Evolutionary conservation across 2,113 vertebrate genomes (phyloP).

Genomic region (Plecturocebus donacophilus): DNA sequence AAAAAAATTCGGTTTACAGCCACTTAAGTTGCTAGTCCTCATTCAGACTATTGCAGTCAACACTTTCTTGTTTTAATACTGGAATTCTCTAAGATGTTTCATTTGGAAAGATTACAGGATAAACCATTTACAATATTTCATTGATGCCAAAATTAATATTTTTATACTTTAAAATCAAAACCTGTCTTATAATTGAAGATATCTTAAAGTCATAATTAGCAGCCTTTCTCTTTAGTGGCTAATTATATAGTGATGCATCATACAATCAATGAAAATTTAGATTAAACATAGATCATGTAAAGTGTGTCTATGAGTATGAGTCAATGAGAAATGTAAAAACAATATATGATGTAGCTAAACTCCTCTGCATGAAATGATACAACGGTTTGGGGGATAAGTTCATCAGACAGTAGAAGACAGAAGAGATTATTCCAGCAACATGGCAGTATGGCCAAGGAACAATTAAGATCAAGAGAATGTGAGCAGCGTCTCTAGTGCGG

Average conservation of each 20-base stretch:
- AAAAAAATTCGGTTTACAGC: not conserved
- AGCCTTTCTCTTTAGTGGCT: not conserved
- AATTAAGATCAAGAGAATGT: not conserved
- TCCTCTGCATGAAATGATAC: not conserved
- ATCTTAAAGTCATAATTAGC: not conserved
- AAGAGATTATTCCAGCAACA: not conserved
- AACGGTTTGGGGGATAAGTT: not conserved
- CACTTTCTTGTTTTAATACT: not conserved
- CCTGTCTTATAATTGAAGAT: not conserved
- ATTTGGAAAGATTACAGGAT: not conserved
- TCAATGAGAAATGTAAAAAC: not conserved
- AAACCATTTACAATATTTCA: not conserved
- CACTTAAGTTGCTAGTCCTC: not conserved
- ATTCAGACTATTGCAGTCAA: not conserved
- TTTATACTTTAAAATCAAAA: not conserved
- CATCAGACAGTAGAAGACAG: not conserved
- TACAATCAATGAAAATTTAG: not conserved
- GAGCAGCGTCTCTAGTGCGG: not conserved
- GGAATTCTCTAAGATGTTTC: not conserved
- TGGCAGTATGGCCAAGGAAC: not conserved
- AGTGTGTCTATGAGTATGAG: not conserved
- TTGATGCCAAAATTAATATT: not conserved
- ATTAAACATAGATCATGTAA: not conserved
- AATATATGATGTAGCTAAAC: not conserved
- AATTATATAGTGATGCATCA: not conserved